These are phyloP conservation scores for Oligia strigilis DNA, from an alignment of 2,888 invertebrate species.

Conservation along the genomic window DNA sequence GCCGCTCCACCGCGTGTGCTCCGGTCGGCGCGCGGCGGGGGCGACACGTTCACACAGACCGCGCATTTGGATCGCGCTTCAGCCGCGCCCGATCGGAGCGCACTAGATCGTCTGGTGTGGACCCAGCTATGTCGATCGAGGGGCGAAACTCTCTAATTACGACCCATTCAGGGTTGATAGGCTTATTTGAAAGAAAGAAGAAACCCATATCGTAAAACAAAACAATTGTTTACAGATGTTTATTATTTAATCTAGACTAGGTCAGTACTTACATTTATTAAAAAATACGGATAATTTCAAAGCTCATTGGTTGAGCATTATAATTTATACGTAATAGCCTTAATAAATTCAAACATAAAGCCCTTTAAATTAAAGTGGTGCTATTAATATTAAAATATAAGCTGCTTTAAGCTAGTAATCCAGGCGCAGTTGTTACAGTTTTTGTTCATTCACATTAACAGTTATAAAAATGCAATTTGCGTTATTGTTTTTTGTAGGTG, in stretches of 20 bases:
- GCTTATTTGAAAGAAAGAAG: not conserved
- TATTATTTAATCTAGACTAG: slow-evolving; percentile 7
- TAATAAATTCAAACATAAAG: slow-evolving; percentile 61
- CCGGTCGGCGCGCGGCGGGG: too few species aligned
- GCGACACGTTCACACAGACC: not conserved
- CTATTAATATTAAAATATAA: slow-evolving; percentile 63
- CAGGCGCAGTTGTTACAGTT: slow-evolving; percentile 37
- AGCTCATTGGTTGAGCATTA: slow-evolving; percentile 50
- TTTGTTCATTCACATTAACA: slow-evolving; percentile 47
- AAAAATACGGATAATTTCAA: slow-evolving; percentile 38
- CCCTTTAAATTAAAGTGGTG: slow-evolving; percentile 56
- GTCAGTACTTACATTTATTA: slow-evolving; percentile 14
- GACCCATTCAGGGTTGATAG: not conserved
- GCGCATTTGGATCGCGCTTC: not conserved
- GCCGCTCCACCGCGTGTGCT: not conserved
- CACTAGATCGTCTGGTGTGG: not conserved
- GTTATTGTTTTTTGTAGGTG: slow-evolving; percentile 18
- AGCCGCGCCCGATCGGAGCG: fast-evolving
- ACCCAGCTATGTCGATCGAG: not conserved
- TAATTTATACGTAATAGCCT: slow-evolving; percentile 58
- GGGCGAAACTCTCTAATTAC: not conserved
- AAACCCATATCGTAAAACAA: not conserved
- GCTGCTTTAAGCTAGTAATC: slow-evolving; percentile 50
- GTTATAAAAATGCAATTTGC: slow-evolving; percentile 37
- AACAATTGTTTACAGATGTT: not conserved